A percentile compares a stretch with the other conserved stretches of the same genome.
Evolutionary conservation across 2,888 invertebrate genomes (phyloP).

Genomic region (Eudasyphora cyanicolor): DNA sequence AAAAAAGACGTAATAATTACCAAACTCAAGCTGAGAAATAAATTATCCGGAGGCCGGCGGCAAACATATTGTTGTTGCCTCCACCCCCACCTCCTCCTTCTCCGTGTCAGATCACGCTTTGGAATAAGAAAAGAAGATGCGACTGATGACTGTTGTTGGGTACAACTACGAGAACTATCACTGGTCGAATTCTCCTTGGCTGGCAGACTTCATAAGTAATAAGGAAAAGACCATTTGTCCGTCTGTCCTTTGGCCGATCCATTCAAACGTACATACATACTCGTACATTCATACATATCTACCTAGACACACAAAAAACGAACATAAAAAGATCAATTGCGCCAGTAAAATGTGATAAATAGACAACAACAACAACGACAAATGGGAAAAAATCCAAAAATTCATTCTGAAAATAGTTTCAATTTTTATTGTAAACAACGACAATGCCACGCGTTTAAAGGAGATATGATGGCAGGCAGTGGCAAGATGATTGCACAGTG

Average conservation of each 20-base stretch:
- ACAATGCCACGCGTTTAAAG: slow-evolving; percentile 55
- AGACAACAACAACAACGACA: slow-evolving; percentile 26
- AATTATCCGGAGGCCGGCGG: slow-evolving; percentile 67
- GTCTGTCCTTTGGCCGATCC: background rate
- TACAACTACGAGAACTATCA: too few relatives aligned
- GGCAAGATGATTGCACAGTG: slow-evolving; percentile 9
- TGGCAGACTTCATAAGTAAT: slow-evolving; percentile 31
- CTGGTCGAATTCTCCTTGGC: background rate
- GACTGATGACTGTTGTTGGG: background rate
- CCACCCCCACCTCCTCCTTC: background rate
- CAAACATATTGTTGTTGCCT: slow-evolving; percentile 22
- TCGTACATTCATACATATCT: background rate
- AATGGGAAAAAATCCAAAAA: slow-evolving; percentile 5
- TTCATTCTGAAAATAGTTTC: slow-evolving; percentile 59
- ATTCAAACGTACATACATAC: background rate
- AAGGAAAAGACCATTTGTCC: slow-evolving; percentile 46
- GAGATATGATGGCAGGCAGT: slow-evolving; percentile 19
- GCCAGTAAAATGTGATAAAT: slow-evolving; percentile 51
- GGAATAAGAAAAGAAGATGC: background rate
- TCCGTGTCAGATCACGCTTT: slow-evolving; percentile 14
- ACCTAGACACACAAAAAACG: too few relatives aligned
- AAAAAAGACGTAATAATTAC: slow-evolving; percentile 74
- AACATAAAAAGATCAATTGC: slow-evolving; percentile 62
- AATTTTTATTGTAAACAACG: slow-evolving; percentile 51
- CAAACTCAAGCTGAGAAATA: slow-evolving; percentile 70